These are phyloP conservation scores for Catocala nupta DNA, from an alignment of 2,888 invertebrate genomes.

Conservation along the genomic window DNA sequence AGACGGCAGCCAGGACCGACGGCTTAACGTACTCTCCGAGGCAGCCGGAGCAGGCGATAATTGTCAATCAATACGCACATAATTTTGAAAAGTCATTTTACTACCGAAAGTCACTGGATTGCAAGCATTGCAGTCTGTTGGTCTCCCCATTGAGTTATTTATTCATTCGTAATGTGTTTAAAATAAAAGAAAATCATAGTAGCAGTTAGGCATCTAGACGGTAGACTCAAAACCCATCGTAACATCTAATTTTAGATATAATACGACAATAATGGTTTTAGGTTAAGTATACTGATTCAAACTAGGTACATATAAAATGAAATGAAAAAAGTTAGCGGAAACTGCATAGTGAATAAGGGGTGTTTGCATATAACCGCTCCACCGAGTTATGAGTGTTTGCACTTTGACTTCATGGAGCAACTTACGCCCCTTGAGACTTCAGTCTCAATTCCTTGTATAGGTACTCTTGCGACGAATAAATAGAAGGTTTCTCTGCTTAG, in stretches of 20 bases:
- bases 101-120: too few species aligned
- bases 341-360: slow-evolving; percentile 49
- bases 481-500: background rate
- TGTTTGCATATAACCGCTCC: slow-evolving; percentile 65
- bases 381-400: slow-evolving; percentile 57
- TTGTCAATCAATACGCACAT: too few species aligned
- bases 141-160: too few species aligned
- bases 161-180: too few species aligned
- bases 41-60: too few species aligned
- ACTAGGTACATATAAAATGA: slow-evolving; percentile 62
- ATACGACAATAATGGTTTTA: slow-evolving; percentile 31
- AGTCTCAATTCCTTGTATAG: slow-evolving; percentile 30
- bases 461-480: slow-evolving; percentile 17
- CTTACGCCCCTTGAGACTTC: slow-evolving; percentile 54
- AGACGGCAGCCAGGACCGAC: too few species aligned
- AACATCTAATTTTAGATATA: slow-evolving; percentile 25
- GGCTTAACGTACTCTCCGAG: too few species aligned
- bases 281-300: slow-evolving; percentile 32
- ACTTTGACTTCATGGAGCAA: slow-evolving; percentile 56
- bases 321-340: slow-evolving; percentile 71
- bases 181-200: too few species aligned
- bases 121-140: too few species aligned
- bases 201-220: too few species aligned
- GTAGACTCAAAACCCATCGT: slow-evolving; percentile 9
- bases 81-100: too few species aligned